These are phyloP conservation scores for Morone saxatilis DNA, from an alignment of 2,113 vertebrate genomes.

Conservation along the genomic window DNA sequence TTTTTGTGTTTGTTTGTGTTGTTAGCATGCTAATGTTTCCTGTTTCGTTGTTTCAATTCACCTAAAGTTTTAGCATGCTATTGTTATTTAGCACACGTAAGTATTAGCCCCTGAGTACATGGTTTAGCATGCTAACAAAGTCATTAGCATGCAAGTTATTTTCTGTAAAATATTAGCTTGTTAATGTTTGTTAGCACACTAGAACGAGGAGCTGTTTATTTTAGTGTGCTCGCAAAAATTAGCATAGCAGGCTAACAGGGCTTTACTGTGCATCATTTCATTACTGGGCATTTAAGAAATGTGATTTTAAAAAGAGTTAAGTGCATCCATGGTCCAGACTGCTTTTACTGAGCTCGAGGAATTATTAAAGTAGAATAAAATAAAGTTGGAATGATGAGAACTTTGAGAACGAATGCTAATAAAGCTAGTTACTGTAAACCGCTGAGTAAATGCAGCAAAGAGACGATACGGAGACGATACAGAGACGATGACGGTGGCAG, in stretches of 20 bases:
- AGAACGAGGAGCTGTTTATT: neutral
- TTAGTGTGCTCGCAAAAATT: conserved; percentile 14
- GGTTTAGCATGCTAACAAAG: conserved; percentile 54
- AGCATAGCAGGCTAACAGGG: conserved; percentile 45
- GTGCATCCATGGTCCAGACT: neutral
- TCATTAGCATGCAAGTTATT: conserved; percentile 39
- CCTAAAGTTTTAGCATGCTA: conserved; percentile 24
- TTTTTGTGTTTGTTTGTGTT: conserved; percentile 21
- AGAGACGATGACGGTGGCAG: neutral
- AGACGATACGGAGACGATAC: neutral
- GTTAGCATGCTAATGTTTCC: conserved; percentile 48
- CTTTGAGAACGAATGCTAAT: neutral
- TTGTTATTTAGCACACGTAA: conserved; percentile 19
- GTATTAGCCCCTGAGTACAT: conserved; percentile 50
- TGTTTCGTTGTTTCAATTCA: conserved; percentile 4
- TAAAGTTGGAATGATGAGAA: conserved; percentile 6
- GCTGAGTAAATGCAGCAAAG: neutral
- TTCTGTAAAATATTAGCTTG: conserved; percentile 10
- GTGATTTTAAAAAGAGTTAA: conserved; percentile 1
- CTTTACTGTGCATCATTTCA: conserved; percentile 1
- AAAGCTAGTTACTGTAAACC: neutral
- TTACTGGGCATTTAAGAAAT: neutral
- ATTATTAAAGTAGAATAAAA: conserved; percentile 10
- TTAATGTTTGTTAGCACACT: conserved; percentile 22
- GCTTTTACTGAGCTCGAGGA: neutral